Percentiles rank a stretch among this genome's conserved stretches.
Evolutionary conservation across 2,888 invertebrate species (phyloP).

Genomic region (Periphyllus acericola): DNA sequence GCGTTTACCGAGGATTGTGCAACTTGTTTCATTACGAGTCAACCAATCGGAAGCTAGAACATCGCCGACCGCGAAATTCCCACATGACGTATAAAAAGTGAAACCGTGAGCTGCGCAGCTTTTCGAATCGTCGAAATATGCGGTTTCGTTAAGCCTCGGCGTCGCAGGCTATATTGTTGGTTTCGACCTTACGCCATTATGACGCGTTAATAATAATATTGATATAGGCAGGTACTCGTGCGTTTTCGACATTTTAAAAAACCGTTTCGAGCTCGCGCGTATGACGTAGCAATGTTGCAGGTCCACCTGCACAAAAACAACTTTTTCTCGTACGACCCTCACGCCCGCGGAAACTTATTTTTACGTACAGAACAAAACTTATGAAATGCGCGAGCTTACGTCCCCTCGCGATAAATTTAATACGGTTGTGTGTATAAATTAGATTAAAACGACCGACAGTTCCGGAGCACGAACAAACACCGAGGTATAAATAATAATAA

Average conservation of each 20-base stretch:
- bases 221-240: too few relatives aligned
- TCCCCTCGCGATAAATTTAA: not conserved
- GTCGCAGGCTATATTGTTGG: too few relatives aligned
- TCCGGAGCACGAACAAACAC: not conserved
- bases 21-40: not conserved
- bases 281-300: not conserved
- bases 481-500: not conserved
- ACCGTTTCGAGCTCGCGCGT: too few relatives aligned
- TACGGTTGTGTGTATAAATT: not conserved
- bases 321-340: not conserved
- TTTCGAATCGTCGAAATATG: not conserved
- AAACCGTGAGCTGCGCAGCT: not conserved
- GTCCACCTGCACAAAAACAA: not conserved
- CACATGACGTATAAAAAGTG: not conserved
- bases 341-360: not conserved
- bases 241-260: too few relatives aligned
- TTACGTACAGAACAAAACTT: not conserved
- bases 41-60: not conserved
- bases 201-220: too few relatives aligned
- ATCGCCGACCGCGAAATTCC: not conserved
- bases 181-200: too few relatives aligned
- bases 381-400: not conserved
- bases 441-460: not conserved
- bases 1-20: not conserved
- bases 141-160: not conserved